These are phyloP conservation scores for Trichogramma pretiosum DNA, from an alignment of 1,140 invertebrate genomes.

Conservation along the genomic window DNA sequence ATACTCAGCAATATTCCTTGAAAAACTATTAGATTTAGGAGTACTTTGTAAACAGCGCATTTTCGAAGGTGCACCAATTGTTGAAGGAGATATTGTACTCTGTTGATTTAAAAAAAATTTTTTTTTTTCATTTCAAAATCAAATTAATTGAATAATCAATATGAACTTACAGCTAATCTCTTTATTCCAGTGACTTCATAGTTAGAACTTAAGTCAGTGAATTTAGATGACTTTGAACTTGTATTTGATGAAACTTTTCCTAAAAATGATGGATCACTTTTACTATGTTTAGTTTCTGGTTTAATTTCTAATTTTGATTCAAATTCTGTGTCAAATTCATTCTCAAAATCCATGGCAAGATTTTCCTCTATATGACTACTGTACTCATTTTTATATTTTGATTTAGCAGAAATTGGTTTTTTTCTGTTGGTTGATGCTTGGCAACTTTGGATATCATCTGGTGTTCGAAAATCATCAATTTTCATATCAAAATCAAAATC, in stretches of 20 bases:
- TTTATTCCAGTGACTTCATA: no score
- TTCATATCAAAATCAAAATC: slow-evolving; percentile 23
- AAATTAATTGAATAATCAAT: not conserved
- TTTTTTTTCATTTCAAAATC: slow-evolving; percentile 2
- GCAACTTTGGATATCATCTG: no score
- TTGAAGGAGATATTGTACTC: slow-evolving; percentile 16
- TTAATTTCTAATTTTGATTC: slow-evolving; percentile 1
- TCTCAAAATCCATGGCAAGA: not conserved
- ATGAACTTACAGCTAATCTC: slow-evolving; percentile 16
- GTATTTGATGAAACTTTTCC: no score
- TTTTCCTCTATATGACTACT: not conserved
- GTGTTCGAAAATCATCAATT: slow-evolving; percentile 3
- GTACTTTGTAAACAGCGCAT: slow-evolving; percentile 20
- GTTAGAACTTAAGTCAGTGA: no score
- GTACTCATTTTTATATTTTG: no score
- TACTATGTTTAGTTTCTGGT: not conserved
- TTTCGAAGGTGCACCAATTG: no score
- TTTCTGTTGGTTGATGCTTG: no score
- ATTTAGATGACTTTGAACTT: no score
- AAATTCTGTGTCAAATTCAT: slow-evolving; percentile 2
- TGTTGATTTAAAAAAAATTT: no score
- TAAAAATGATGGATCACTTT: no score
- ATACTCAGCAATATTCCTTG: slow-evolving; percentile 25
- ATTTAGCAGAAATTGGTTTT: no score
- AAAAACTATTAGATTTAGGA: slow-evolving; percentile 9